Evolutionary conservation across 1,140 invertebrate genomes (phyloP).

Genomic region (Zophobas morio): DNA sequence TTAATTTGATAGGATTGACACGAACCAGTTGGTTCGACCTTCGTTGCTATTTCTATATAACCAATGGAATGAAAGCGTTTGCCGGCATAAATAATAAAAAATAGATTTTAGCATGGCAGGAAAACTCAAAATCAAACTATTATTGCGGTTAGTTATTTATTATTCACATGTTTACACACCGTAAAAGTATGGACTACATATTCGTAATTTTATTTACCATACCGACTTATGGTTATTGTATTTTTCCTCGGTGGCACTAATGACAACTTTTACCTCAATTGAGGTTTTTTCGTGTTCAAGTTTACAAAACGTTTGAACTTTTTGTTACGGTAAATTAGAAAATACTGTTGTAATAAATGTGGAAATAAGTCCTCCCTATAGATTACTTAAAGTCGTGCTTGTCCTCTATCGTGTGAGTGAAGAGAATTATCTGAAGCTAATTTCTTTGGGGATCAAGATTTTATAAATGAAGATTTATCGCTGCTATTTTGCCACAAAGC

Average conservation of each 20-base stretch:
- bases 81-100: slow-evolving; percentile 2
- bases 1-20: slow-evolving; percentile 25
- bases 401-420: slow-evolving; percentile 31
- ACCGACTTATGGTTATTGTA: not conserved
- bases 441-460: slow-evolving; percentile 34
- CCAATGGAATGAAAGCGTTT: slow-evolving; percentile 11
- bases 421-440: slow-evolving; percentile 35
- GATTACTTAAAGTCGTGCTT: slow-evolving; percentile 43
- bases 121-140: slow-evolving; percentile 12
- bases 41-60: slow-evolving; percentile 15
- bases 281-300: too few species aligned
- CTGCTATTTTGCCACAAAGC: slow-evolving; percentile 1
- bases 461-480: slow-evolving; percentile 29
- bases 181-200: not conserved
- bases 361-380: slow-evolving; percentile 42
- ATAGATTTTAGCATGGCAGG: not conserved
- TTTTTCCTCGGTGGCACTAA: not conserved
- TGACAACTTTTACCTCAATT: too few species aligned
- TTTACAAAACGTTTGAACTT: slow-evolving; percentile 29
- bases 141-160: not conserved
- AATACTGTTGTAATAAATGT: slow-evolving; percentile 48
- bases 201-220: slow-evolving; percentile 12
- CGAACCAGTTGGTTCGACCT: slow-evolving; percentile 38
- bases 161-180: slow-evolving; percentile 13
- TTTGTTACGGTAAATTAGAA: slow-evolving; percentile 43